Evolutionary conservation across 2,888 invertebrate genomes (phyloP).

Genomic region (Stomorhina lunata): DNA sequence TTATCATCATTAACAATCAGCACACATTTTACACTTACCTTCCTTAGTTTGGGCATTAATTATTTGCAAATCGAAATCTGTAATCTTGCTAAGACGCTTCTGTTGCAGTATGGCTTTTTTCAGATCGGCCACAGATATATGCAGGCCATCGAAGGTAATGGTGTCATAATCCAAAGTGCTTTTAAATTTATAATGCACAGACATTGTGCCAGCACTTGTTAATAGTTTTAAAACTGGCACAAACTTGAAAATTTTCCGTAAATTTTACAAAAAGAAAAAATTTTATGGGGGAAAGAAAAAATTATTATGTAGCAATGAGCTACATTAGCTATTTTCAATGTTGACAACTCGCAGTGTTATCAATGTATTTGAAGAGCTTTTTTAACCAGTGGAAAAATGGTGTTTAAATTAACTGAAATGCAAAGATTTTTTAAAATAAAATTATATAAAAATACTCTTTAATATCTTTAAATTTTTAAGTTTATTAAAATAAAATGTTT

Average conservation of each 20-base stretch:
- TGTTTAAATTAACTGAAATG: too few relatives aligned
- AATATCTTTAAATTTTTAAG: too few relatives aligned
- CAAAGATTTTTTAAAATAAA: too few relatives aligned
- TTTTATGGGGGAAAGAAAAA: slow-evolving; percentile 13
- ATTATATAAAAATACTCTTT: too few relatives aligned
- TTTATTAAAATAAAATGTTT: too few relatives aligned
- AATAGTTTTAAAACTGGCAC: neutral
- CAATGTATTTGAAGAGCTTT: slow-evolving; percentile 16
- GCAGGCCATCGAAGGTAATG: slow-evolving; percentile 97
- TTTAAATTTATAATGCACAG: slow-evolving; percentile 99
- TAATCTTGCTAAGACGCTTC: slow-evolving; percentile 95
- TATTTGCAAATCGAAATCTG: slow-evolving; percentile 97
- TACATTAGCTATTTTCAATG: slow-evolving; percentile 51
- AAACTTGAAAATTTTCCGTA: slow-evolving; percentile 11
- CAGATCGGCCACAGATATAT: slow-evolving; percentile 96
- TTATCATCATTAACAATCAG: neutral
- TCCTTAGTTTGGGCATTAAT: slow-evolving; percentile 98
- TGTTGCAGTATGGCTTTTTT: slow-evolving; percentile 97
- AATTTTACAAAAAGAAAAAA: slow-evolving; percentile 4
- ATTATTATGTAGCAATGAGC: slow-evolving; percentile 48
- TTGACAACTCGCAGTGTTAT: slow-evolving; percentile 55
- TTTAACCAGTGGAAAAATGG: neutral
- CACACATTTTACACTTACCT: slow-evolving; percentile 82
- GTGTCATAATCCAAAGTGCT: slow-evolving; percentile 97
- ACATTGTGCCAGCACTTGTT: slow-evolving; percentile 82